A percentile compares a stretch with the other conserved stretches of the same genome.
Evolutionary conservation across 2,888 invertebrate genomes (phyloP).

Genomic region (Melanostoma scalare): DNA sequence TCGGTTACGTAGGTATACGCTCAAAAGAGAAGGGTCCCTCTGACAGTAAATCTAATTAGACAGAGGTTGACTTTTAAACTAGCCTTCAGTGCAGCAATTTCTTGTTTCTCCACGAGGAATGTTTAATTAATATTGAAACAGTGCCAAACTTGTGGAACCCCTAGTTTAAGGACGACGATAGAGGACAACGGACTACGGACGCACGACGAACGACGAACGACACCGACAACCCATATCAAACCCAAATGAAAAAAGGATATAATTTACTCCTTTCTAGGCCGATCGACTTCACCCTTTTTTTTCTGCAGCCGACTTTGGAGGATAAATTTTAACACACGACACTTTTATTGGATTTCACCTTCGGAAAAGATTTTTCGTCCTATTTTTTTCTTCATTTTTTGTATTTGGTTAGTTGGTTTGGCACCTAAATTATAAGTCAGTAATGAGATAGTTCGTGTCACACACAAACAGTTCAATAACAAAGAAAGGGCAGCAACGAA

Average conservation of each 20-base stretch:
- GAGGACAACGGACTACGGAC: neutral
- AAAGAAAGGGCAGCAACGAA: constrained; percentile 30
- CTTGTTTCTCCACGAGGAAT: constrained; percentile 14
- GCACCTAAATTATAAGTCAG: constrained; percentile 71
- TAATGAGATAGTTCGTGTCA: constrained; percentile 70
- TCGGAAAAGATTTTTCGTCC: constrained; percentile 45
- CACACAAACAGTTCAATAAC: constrained; percentile 30
- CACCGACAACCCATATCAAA: constrained; percentile 47
- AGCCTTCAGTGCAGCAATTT: constrained; percentile 2
- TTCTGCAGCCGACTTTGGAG: constrained; percentile 36
- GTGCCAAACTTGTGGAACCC: constrained; percentile 50
- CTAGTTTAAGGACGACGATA: neutral
- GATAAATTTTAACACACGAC: constrained; percentile 63
- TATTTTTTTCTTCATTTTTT: constrained; percentile 25
- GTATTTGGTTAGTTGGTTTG: constrained; percentile 46
- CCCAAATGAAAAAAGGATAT: constrained; percentile 31
- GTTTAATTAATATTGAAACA: constrained; percentile 68
- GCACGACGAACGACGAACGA: no score
- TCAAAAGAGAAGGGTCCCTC: constrained; percentile 32
- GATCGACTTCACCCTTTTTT: constrained; percentile 47
- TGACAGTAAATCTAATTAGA: constrained; percentile 64
- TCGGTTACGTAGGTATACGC: no score
- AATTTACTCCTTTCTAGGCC: constrained; percentile 32
- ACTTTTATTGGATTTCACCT: constrained; percentile 71
- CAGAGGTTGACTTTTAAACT: constrained; percentile 37